A percentile compares a stretch with the other conserved stretches of the same genome.
Evolutionary conservation across 2,113 vertebrate genomes (phyloP).

Genomic region (Nyctereutes procyonoides): DNA sequence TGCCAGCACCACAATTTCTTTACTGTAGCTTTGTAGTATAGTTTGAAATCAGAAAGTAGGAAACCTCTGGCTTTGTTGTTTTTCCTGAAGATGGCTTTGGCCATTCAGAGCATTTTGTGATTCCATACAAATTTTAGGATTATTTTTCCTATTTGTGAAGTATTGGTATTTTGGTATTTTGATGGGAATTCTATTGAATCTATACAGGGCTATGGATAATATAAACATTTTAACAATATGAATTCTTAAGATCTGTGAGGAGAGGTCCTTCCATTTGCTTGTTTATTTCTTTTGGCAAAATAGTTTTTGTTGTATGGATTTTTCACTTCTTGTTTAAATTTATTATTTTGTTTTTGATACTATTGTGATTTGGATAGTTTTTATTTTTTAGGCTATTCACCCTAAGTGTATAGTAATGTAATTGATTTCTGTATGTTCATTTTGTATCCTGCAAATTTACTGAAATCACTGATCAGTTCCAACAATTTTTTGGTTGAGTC

Average conservation of each 20-base stretch:
- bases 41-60: neutral
- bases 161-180: neutral
- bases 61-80: neutral
- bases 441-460: neutral
- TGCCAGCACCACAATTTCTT: neutral
- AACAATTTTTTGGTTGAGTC: neutral
- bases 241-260: neutral
- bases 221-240: neutral
- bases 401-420: neutral
- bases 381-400: neutral
- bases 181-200: neutral
- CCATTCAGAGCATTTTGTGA: too few relatives aligned
- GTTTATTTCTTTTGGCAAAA: neutral
- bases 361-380: neutral
- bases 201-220: neutral
- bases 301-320: neutral
- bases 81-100: neutral
- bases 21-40: neutral
- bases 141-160: neutral
- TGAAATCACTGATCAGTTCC: neutral
- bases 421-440: neutral
- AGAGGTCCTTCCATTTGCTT: neutral
- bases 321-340: neutral
- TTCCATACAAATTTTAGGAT: neutral
- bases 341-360: neutral